Base-by-base conservation (phyloP, 2,797 vertebrate species). In the Paedocypris micromegethes region DNA sequence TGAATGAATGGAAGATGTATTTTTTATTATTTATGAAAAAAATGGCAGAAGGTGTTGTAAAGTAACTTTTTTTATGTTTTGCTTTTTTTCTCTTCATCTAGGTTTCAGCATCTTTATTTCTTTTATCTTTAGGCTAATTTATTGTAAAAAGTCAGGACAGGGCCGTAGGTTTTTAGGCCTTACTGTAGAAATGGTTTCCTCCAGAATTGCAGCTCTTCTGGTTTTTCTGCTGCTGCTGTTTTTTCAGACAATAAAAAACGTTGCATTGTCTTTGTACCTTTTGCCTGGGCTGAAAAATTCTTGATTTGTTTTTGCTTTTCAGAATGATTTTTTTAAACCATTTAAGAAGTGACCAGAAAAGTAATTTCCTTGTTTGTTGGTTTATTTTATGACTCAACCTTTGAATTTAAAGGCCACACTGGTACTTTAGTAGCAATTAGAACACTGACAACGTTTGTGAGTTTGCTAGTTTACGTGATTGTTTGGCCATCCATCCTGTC, bases 1-100 rank as follows among this genome's bases (percentile, higher is more conserved):
- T 86, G 85, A 82, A 78, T 84, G 85, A 80, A 69, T 73, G 74
- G 65, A 83, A 73, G 79, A 63, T 57, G 79, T 85, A 83, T 89
- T 87, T 23, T 23, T 88, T 85, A 83, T 88, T 92, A 92, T 92
- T 92, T 91, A 92, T 91, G 88, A 80, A 84, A 83, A 75, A 66
- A 69, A 75, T 83, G 77, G 48, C 78, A 72, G 63, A 72, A 85
- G 75, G 77, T 84, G 76, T 64, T 81, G 77, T 78, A 78, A 80
- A 80, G 73, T 70, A 66, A 69, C 77, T 81, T 78, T 65, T 83
- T 75, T 75, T 58, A 59, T 77, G 47, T 67, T 65, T 75, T 75
- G 48, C 42, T 55, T 3, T 4, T 49, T 81, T 66, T 82, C 79
- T 81, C 78, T 83, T 82, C 72, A 72, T 76, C 75, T 74, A 77